Percentiles rank a stretch among this genome's conserved stretches.
Conservation (phyloP, 2,113 vertebrate species). For the Noctilio leporinus region DNA sequence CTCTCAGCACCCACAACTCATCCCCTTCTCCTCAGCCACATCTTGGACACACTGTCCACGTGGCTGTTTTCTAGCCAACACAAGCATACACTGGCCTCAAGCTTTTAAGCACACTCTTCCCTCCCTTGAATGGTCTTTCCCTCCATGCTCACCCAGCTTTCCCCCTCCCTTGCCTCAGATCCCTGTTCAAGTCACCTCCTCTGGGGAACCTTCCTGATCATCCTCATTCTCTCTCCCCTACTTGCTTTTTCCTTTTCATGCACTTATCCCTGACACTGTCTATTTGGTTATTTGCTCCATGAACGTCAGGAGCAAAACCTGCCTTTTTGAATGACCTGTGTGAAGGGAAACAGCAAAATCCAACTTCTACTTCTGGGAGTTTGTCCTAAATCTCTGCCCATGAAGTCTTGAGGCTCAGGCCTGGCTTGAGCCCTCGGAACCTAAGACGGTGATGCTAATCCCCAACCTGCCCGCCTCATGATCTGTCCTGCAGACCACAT, state of each 20-base stretch:
- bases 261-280: neutral
- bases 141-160: neutral
- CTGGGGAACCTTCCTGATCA: neutral
- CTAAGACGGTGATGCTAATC: neutral
- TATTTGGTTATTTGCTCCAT: neutral
- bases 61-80: neutral
- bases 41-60: neutral
- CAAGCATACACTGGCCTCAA: accelerated
- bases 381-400: neutral
- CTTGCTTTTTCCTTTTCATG: neutral
- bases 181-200: neutral
- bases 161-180: neutral
- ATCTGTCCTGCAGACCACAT: neutral
- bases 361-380: neutral
- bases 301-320: neutral
- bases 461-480: neutral
- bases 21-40: neutral
- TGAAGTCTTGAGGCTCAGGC: neutral
- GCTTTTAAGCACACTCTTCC: neutral
- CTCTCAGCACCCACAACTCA: neutral
- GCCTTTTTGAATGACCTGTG: neutral
- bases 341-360: neutral
- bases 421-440: neutral
- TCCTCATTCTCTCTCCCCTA: neutral
- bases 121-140: neutral